phyloP scores from a whole-genome alignment of 2,113 vertebrate genomes.

The Trinectes maculatus region DNA sequence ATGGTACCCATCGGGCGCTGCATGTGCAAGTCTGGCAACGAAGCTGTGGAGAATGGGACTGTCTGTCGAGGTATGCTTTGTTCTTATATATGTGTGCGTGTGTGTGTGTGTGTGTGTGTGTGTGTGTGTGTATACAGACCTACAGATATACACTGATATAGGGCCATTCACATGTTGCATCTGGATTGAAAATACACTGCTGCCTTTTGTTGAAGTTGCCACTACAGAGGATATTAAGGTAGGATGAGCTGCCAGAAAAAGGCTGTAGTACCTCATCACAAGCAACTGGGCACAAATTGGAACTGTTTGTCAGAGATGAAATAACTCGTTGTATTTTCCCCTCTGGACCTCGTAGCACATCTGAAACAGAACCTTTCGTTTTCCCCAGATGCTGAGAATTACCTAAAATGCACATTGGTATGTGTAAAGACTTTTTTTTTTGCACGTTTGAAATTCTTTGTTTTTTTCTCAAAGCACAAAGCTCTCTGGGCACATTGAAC shows the following conservation, averaged over 20 bases:
- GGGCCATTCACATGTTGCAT: too few relatives aligned
- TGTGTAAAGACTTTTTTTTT: too few relatives aligned
- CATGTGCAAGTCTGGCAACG: constrained; percentile 94
- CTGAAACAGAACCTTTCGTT: background rate
- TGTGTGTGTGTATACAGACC: too few relatives aligned
- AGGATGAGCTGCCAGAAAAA: constrained; percentile 10
- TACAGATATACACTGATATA: too few relatives aligned
- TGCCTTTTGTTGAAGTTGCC: constrained; percentile 10
- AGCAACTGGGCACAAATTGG: constrained; percentile 29
- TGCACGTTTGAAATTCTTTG: background rate
- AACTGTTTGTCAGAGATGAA: constrained; percentile 12
- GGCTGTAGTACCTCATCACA: constrained; percentile 9
- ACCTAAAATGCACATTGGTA: background rate
- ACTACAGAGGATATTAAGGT: constrained; percentile 15
- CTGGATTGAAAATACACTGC: too few relatives aligned
- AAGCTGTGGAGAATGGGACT: constrained; percentile 92
- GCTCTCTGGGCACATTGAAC: background rate
- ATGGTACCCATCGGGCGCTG: constrained; percentile 98
- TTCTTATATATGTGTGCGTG: background rate
- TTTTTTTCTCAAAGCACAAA: background rate
- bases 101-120: too few relatives aligned
- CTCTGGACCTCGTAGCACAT: constrained; percentile 8
- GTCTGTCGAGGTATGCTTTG: constrained; percentile 90
- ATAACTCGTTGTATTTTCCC: constrained; percentile 13
- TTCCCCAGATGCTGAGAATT: background rate